Conservation (phyloP, 2,888 invertebrate species). For the Odontothrips loti region DNA sequence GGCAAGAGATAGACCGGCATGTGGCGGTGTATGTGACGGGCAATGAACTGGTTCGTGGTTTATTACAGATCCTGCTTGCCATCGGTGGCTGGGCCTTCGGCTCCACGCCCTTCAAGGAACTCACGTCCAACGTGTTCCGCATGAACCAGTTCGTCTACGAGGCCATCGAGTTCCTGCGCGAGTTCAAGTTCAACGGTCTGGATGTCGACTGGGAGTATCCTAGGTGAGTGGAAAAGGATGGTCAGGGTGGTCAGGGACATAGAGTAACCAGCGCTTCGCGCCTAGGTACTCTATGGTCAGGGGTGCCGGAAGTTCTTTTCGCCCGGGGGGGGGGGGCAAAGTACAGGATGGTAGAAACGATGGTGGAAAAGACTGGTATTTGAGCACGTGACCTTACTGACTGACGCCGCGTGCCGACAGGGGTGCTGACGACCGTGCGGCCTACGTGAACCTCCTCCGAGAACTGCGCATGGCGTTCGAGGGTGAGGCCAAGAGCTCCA, state of each 20-base stretch:
- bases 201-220: constrained; percentile 96
- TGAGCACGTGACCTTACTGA: too few relatives aligned
- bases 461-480: constrained; percentile 89
- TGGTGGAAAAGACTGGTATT: too few relatives aligned
- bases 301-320: too few relatives aligned
- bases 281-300: too few relatives aligned
- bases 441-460: constrained; percentile 77
- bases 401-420: too few relatives aligned
- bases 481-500: constrained; percentile 84
- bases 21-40: too few relatives aligned
- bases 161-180: constrained; percentile 85
- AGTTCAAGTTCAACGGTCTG: constrained; percentile 86
- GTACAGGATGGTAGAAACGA: too few relatives aligned
- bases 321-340: too few relatives aligned
- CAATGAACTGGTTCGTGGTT: too few relatives aligned
- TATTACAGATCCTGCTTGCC: constrained; percentile 66
- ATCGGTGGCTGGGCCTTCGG: constrained; percentile 97
- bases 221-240: constrained; percentile 50
- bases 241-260: too few relatives aligned
- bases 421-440: constrained; percentile 78
- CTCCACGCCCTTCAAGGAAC: constrained; percentile 88
- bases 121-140: constrained; percentile 84
- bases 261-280: too few relatives aligned
- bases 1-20: neutral
- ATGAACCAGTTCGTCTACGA: constrained; percentile 96